Evolutionary conservation across 2,113 vertebrate species (phyloP).

Genomic region (Rafetus swinhoei): DNA sequence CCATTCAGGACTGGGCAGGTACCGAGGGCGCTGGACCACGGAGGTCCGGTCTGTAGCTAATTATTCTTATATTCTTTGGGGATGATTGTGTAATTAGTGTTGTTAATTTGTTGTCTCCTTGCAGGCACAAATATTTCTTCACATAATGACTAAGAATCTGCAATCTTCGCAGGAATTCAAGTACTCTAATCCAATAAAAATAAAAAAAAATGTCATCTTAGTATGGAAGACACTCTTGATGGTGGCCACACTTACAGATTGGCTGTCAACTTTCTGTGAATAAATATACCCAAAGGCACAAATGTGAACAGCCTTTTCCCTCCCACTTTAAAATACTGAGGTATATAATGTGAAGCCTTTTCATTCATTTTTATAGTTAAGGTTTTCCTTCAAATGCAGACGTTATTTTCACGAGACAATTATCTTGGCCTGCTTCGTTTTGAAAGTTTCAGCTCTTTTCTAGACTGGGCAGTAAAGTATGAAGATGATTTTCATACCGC

Average conservation of each 20-base stretch:
- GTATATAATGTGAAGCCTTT: constrained; percentile 34
- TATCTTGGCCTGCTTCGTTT: constrained; percentile 6
- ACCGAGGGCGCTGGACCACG: too few relatives aligned
- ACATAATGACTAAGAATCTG: not conserved
- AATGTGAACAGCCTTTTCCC: constrained; percentile 43
- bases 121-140: not conserved
- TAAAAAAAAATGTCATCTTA: not conserved
- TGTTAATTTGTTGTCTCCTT: not conserved
- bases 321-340: constrained; percentile 60
- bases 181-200: constrained; percentile 18
- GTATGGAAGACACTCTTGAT: constrained; percentile 38
- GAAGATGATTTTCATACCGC: not conserved
- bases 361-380: constrained; percentile 31
- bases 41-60: not conserved
- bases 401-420: constrained; percentile 36
- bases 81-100: not conserved
- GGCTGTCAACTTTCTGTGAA: constrained; percentile 45
- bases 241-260: constrained; percentile 47
- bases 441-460: constrained; percentile 17
- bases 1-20: too few relatives aligned
- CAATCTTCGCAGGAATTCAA: constrained; percentile 34
- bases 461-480: constrained; percentile 9
- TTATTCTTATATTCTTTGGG: not conserved
- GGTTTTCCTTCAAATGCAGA: constrained; percentile 23
- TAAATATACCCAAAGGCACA: constrained; percentile 48